phyloP scores from a whole-genome alignment of 2,113 vertebrate genomes.

The Sclerurus mexicanus region DNA sequence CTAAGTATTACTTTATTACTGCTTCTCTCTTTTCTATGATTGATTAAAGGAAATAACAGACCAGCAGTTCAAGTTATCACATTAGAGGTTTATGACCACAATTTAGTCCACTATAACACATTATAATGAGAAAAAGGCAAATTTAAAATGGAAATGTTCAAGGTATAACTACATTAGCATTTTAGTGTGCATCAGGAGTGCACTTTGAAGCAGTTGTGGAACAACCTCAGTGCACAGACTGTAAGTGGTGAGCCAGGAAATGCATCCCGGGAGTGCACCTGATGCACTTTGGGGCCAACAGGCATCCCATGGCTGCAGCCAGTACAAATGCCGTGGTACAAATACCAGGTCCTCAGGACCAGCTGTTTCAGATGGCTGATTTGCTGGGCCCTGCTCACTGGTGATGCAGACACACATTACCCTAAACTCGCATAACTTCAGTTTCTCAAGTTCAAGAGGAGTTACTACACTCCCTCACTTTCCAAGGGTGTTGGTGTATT shows the following conservation, averaged over 20 bases:
- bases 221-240: neutral
- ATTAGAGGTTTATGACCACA: neutral
- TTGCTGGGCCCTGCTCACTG: fast-evolving
- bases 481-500: neutral
- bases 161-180: neutral
- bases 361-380: neutral
- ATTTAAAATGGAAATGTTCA: neutral
- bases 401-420: neutral
- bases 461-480: neutral
- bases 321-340: fast-evolving
- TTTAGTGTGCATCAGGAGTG: fast-evolving
- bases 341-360: neutral
- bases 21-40: neutral
- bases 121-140: neutral
- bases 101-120: fast-evolving
- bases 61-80: neutral
- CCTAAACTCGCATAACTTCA: neutral
- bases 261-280: fast-evolving
- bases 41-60: neutral
- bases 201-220: neutral
- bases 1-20: neutral
- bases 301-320: fast-evolving
- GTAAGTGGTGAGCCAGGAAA: neutral
- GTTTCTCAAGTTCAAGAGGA: neutral
- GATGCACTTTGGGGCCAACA: fast-evolving